Evolutionary conservation across 2,888 invertebrate species (phyloP).

Genomic region (Orthosia incerta): DNA sequence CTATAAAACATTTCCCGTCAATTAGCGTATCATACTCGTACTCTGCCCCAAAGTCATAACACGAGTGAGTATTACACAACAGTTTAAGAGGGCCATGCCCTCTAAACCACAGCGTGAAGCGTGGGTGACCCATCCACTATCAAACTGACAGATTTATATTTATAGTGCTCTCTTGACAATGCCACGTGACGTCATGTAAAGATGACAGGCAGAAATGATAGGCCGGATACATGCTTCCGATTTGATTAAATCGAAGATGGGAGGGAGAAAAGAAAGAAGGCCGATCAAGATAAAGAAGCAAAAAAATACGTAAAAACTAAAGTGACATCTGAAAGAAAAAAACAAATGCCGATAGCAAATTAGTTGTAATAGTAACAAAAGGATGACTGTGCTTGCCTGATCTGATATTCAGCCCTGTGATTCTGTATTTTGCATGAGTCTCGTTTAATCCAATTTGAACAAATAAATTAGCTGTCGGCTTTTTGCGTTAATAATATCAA

Average conservation of each 20-base stretch:
- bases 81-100: constrained; percentile 43
- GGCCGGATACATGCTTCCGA: constrained; percentile 5
- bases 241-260: constrained; percentile 8
- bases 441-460: background rate
- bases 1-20: background rate
- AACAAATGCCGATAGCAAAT: background rate
- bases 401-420: background rate
- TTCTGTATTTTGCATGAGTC: background rate
- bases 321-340: background rate
- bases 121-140: constrained; percentile 52
- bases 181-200: constrained; percentile 25
- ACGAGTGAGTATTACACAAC: constrained; percentile 19
- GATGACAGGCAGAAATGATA: constrained; percentile 26
- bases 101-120: constrained; percentile 28
- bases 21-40: constrained; percentile 28
- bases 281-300: background rate
- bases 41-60: constrained; percentile 9
- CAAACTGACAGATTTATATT: constrained; percentile 44
- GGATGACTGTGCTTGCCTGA: background rate
- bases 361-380: background rate
- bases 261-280: background rate
- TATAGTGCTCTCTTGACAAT: constrained; percentile 40
- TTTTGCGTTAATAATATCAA: too few relatives aligned
- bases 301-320: background rate
- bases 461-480: background rate